Evolutionary conservation across 2,113 vertebrate species (phyloP), one percentile per base, ranked within the genome.

Genomic region (Probosciger aterrimus): DNA sequence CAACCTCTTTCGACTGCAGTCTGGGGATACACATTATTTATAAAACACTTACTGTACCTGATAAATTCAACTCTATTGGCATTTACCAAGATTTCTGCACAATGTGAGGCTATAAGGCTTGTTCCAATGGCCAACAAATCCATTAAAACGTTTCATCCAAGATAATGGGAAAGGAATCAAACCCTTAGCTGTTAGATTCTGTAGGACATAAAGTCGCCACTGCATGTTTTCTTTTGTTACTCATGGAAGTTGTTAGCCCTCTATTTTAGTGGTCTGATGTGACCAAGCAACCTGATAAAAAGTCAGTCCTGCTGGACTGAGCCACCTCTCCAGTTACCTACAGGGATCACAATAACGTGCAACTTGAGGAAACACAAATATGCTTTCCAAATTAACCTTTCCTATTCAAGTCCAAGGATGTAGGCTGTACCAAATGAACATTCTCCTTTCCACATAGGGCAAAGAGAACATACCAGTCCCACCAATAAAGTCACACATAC

Each of bases 281-380:
- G 88, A 96, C 52, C 30, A 69, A 78, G 83, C 88, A 83, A 89
- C 46, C 70, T 70, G 95, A 96, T 88, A 82, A 95, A 96, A 78
- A 73, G 74, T 84, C 64, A 41, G 89, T 37, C 49, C 47, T 77
- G n/a, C 82, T 53, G 86, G 79, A 52, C 81, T 30, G 28, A 82
- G 71, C 52, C 82, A 89, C 77, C 81, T 97, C 96, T 96, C 95
- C 93, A 91, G 93, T 96, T 96, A 96, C 95, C 18, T 73, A 9
- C 15, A 5, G 50, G 85, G 96, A 97, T 97, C 96, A 95, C 57
- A 60, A 18, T 95, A 93, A 94, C 91, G 86, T 74, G 94, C 92
- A 96, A 96, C 90, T 93, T 90, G 96, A 97, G 95, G 85, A 94
- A 95, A 92, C 74, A 80, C 67, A 65, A 93, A 92, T 77, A 73